Conservation (phyloP, 2,797 vertebrate genomes). For the Denticeps clupeoides region DNA sequence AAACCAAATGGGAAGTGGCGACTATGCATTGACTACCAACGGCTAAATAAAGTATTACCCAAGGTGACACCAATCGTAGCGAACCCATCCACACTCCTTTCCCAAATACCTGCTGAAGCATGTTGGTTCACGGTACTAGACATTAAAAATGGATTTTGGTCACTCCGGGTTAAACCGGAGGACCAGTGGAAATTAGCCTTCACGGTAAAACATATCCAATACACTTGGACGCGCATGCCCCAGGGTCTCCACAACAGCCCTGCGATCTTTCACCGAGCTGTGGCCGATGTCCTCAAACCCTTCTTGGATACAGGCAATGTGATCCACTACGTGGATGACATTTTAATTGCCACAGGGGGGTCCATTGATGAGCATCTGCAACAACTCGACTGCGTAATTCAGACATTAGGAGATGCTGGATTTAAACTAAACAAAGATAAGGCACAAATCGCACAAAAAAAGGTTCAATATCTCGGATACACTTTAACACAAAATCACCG, state of each 20-base stretch:
- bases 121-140: not conserved
- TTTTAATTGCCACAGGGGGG: no score
- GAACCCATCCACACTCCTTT: not conserved
- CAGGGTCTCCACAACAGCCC: no score
- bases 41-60: no score
- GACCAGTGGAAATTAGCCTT: not conserved
- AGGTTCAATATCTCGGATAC: not conserved
- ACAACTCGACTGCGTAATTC: not conserved
- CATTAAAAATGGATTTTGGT: no score
- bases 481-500: not conserved
- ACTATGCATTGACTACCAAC: not conserved
- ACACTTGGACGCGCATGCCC: no score
- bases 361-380: not conserved
- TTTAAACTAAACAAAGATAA: slow-evolving; percentile 1
- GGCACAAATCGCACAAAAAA: not conserved
- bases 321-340: no score
- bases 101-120: not conserved
- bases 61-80: not conserved
- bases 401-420: not conserved
- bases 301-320: no score
- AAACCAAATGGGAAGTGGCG: not conserved
- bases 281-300: no score
- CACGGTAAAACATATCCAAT: not conserved
- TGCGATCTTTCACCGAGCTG: no score
- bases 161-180: not conserved